These are phyloP conservation scores for Guaruba guarouba DNA, from an alignment of 2,113 vertebrate species.

Conservation along the genomic window DNA sequence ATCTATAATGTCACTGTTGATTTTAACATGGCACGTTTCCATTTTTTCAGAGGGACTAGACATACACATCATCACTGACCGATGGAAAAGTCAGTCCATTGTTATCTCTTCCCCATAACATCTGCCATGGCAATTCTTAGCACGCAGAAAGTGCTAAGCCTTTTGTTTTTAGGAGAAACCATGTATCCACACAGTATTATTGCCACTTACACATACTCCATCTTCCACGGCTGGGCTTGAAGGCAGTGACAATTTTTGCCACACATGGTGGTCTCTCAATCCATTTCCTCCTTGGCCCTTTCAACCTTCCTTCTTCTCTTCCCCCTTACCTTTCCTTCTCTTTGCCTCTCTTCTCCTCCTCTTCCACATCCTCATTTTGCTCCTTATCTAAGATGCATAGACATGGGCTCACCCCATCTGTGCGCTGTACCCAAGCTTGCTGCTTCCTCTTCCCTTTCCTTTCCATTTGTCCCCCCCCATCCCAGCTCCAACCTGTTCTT, in stretches of 20 bases:
- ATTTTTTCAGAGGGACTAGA: neutral
- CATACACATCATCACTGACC: neutral
- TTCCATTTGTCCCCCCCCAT: neutral
- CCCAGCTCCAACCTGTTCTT: neutral
- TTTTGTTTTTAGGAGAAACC: neutral
- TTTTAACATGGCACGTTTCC: neutral
- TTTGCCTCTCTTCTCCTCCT: no score
- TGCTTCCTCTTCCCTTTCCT: neutral
- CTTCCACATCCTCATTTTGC: neutral
- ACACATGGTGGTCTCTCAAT: neutral
- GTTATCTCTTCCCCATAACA: neutral
- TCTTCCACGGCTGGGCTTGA: neutral
- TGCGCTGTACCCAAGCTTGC: neutral
- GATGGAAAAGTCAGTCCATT: no score
- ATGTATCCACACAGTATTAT: neutral
- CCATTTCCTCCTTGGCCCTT: neutral
- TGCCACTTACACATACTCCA: neutral
- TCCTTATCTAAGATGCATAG: neutral
- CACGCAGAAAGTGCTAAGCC: neutral
- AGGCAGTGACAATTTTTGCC: neutral
- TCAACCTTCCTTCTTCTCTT: neutral
- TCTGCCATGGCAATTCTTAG: neutral
- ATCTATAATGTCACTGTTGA: neutral
- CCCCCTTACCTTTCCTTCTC: no score
- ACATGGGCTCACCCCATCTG: neutral